Evolutionary conservation across 2,113 vertebrate genomes (phyloP).

Genomic region (Sinocyclocheilus anophthalmus): DNA sequence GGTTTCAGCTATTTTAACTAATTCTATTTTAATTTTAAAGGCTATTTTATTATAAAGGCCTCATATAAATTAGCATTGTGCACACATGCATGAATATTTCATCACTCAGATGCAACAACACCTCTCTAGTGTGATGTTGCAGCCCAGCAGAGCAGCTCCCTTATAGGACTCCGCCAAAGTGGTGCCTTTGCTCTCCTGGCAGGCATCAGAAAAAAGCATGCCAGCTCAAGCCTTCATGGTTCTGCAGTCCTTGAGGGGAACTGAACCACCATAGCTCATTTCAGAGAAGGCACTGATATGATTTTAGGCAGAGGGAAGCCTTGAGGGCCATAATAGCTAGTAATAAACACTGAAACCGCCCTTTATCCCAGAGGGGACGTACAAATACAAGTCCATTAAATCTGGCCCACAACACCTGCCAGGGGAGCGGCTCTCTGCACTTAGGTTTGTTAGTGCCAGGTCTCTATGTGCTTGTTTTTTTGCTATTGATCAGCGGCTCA

Average conservation of each 20-base stretch:
- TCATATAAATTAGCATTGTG: neutral
- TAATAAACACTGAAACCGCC: constrained; percentile 57
- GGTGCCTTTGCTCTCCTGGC: constrained; percentile 7
- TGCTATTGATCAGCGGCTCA: constrained; percentile 53
- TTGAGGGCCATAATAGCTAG: constrained; percentile 56
- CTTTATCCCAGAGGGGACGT: constrained; percentile 58
- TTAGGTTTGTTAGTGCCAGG: constrained; percentile 36
- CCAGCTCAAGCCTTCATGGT: constrained; percentile 30
- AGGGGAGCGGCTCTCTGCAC: constrained; percentile 52
- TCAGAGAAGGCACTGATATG: constrained; percentile 55
- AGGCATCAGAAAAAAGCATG: constrained; percentile 37
- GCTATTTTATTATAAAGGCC: neutral
- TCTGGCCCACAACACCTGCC: constrained; percentile 66
- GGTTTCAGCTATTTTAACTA: no score
- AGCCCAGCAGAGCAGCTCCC: constrained; percentile 16
- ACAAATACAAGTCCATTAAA: constrained; percentile 65
- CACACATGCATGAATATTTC: neutral
- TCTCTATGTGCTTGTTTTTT: constrained; percentile 59
- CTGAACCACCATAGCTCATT: constrained; percentile 34
- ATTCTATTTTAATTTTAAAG: no score
- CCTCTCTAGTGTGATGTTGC: neutral
- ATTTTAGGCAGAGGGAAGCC: constrained; percentile 51
- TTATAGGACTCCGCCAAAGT: neutral
- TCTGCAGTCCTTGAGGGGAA: constrained; percentile 38
- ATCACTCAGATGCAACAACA: neutral